A percentile compares a stretch with the other conserved stretches of the same genome.
These are phyloP conservation scores for Garra rufa DNA, from an alignment of 2,113 vertebrate species.

Conservation along the genomic window DNA sequence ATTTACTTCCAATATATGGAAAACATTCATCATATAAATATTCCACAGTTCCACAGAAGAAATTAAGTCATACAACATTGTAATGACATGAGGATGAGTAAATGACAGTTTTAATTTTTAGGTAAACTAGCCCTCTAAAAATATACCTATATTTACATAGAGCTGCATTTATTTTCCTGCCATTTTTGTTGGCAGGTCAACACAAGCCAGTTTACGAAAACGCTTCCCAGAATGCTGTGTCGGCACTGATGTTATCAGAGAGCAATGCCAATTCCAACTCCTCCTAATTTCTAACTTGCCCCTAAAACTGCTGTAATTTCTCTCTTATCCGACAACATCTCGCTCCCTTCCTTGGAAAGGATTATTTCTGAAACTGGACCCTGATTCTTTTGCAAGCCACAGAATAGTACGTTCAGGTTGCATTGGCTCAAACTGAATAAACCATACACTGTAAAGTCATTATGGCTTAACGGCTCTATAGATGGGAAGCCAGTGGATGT, in stretches of 20 bases:
- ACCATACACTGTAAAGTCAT: slow-evolving; percentile 28
- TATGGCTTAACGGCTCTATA: slow-evolving; percentile 25
- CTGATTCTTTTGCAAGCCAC: not conserved
- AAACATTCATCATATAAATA: not conserved
- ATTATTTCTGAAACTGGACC: not conserved
- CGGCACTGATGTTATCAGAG: slow-evolving; percentile 57
- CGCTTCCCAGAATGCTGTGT: slow-evolving; percentile 61
- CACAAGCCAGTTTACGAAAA: slow-evolving; percentile 63
- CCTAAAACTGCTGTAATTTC: not conserved
- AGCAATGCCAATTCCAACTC: slow-evolving; percentile 48
- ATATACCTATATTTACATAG: not conserved
- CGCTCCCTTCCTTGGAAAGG: not conserved
- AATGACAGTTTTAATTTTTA: not conserved
- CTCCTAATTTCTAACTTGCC: slow-evolving; percentile 35
- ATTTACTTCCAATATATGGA: not conserved
- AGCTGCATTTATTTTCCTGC: slow-evolving; percentile 63
- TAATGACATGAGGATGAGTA: not conserved
- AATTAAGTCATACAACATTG: not conserved
- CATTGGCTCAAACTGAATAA: not conserved
- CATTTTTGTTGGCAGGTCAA: slow-evolving; percentile 59
- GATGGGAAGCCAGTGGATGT: not conserved
- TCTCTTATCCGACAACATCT: slow-evolving; percentile 2
- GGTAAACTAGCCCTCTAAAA: too few species aligned
- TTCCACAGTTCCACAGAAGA: not conserved
- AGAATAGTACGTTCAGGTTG: not conserved